Base-by-base conservation (phyloP, 2,113 vertebrate genomes). In the Pipa parva region DNA sequence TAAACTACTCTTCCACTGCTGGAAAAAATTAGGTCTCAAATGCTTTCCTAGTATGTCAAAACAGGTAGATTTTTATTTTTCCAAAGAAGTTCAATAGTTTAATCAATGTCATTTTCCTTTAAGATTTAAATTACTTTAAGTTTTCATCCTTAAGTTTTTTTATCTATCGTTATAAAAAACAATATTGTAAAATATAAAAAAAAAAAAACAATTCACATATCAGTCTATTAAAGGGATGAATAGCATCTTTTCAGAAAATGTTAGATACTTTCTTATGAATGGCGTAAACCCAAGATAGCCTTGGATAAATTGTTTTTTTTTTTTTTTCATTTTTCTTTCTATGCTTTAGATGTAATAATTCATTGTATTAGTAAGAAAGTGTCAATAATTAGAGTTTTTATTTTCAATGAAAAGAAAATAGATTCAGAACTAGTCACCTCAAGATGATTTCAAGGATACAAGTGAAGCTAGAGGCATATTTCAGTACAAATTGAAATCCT, bases 271-370 rank as follows among this genome's bases (percentile, higher is more conserved):
- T 15, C 13, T 42, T 1, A 15, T 42, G 39, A n/a, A n/a, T 15
- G 5, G 13, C 1, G 15, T n/a, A 42, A 42, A 42, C 39, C n/a
- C 39, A 42, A 42, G 39, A 17, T 42, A n/a, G n/a, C 39, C 17
- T 42, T 50, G 50, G 59, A 36, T 18, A 55, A 48, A 52, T 46
- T 54, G 18, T 71, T 63, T 54, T 45, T 22, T 42, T 42, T 7
- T 13, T 13, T 36, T 36, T 36, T 13, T 36, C 15, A n/a, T n/a
- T 13, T 39, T 39, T 39, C 37, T 39, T 39, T 39, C 2, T 42
- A 42, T 42, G 17, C 17, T 7, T n/a, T 2, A 17, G 17, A 5
- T 42, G 17, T 1, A n/a, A 42, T n/a, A 42, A 42, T n/a, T 5
- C 11, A 11, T 15, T 42, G 15, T 42, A 42, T 42, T 42, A 42